These are phyloP conservation scores for Prunella strophiata DNA, from an alignment of 2,797 vertebrate genomes.

Conservation along the genomic window DNA sequence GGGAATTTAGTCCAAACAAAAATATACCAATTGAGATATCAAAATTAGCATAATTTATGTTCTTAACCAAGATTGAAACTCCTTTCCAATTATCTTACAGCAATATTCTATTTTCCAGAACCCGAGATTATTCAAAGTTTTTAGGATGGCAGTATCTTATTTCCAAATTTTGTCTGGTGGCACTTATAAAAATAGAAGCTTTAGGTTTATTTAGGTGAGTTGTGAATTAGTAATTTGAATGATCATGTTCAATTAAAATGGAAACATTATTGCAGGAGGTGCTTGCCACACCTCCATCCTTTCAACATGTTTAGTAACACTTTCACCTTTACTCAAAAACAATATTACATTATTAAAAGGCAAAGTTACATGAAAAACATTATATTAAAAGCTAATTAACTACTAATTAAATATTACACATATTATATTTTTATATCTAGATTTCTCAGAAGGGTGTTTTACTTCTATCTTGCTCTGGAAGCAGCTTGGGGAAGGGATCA, in stretches of 20 bases:
- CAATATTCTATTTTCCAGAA: neutral
- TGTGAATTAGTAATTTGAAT: neutral
- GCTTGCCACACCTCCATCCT: neutral
- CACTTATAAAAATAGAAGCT: neutral
- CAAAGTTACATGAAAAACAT: neutral
- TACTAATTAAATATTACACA: neutral
- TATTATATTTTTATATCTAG: neutral
- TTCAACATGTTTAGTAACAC: neutral
- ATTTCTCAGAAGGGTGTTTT: neutral
- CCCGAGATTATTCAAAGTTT: neutral
- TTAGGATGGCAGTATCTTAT: neutral
- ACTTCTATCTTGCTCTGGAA: neutral
- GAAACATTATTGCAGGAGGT: neutral
- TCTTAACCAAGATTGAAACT: neutral
- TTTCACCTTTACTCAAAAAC: neutral
- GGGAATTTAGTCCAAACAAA: neutral
- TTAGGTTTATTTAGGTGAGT: neutral
- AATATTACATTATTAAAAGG: neutral
- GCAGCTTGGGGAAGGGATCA: neutral
- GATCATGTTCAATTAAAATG: neutral
- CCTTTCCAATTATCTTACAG: neutral
- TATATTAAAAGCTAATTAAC: neutral
- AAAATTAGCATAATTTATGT: fast-evolving
- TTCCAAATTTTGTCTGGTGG: neutral
- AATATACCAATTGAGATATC: neutral